These are phyloP conservation scores for Anguilla anguilla DNA, from an alignment of 2,797 vertebrate genomes.

Conservation along the genomic window DNA sequence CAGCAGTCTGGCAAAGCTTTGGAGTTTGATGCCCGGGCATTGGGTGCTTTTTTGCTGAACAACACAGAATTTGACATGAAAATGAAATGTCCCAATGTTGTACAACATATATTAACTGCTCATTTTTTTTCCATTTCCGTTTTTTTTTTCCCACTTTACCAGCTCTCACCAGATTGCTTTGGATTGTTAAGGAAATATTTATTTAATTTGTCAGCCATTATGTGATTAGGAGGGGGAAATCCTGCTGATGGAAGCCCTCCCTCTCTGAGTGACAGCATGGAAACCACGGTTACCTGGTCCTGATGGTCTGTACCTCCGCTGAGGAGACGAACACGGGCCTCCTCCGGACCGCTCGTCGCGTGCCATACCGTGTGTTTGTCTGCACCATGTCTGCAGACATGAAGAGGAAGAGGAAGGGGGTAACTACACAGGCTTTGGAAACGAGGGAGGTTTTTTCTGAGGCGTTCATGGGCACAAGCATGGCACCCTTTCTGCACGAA, in stretches of 20 bases:
- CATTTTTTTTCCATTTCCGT: background rate
- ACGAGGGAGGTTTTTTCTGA: too few relatives aligned
- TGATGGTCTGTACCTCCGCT: constrained; percentile 52
- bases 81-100: background rate
- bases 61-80: constrained; percentile 21
- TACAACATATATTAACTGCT: background rate
- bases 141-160: background rate
- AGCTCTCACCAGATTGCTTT: background rate
- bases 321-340: constrained; percentile 67
- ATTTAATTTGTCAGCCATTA: too few relatives aligned
- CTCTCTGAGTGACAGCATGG: background rate
- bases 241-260: background rate
- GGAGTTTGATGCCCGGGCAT: constrained; percentile 4
- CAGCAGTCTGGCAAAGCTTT: constrained; percentile 60
- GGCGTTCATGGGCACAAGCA: background rate
- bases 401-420: background rate
- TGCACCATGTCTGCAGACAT: constrained; percentile 72
- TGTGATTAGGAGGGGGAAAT: too few relatives aligned
- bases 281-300: constrained; percentile 54
- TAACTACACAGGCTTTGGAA: background rate
- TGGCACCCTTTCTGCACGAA: background rate
- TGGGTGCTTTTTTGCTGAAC: constrained; percentile 46
- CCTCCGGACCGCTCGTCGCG: constrained; percentile 63
- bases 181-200: too few relatives aligned
- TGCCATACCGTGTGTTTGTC: constrained; percentile 63